Percentiles rank a stretch among this genome's conserved stretches.
Conservation (phyloP, 2,797 vertebrate species). For the Rachycentron canadum region DNA sequence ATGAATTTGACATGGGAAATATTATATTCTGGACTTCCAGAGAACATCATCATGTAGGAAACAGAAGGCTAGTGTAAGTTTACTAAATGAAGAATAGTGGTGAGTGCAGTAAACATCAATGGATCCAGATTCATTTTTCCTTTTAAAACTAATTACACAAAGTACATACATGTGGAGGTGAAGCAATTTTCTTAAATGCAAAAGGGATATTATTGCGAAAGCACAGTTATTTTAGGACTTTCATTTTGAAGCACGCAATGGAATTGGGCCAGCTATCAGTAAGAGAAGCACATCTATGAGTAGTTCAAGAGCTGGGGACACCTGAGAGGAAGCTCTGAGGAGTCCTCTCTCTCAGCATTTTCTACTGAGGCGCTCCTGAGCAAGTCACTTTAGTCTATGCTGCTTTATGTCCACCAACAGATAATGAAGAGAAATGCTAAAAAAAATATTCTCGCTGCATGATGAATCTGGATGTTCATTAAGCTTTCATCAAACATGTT, state of each 20-base stretch:
- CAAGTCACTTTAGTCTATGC: constrained; percentile 9
- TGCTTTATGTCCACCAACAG: constrained; percentile 5
- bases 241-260: not conserved
- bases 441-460: not conserved
- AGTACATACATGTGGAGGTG: not conserved
- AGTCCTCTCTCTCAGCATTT: not conserved
- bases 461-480: not conserved
- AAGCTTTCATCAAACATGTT: not conserved
- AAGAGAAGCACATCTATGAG: not conserved
- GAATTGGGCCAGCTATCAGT: not conserved
- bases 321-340: constrained; percentile 7
- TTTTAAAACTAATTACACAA: not conserved
- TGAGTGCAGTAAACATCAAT: not conserved
- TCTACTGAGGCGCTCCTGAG: constrained; percentile 28
- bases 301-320: constrained; percentile 11
- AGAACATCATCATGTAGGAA: not conserved
- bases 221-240: constrained; percentile 2
- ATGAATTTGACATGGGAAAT: not conserved
- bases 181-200: not conserved
- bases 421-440: not conserved
- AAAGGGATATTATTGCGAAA: not conserved
- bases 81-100: not conserved
- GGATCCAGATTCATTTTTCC: not conserved
- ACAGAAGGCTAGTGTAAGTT: not conserved
- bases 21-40: not conserved